A percentile compares a stretch with the other conserved stretches of the same genome.
These are phyloP conservation scores for Danio choprae DNA, from an alignment of 2,797 vertebrate genomes.

Conservation along the genomic window DNA sequence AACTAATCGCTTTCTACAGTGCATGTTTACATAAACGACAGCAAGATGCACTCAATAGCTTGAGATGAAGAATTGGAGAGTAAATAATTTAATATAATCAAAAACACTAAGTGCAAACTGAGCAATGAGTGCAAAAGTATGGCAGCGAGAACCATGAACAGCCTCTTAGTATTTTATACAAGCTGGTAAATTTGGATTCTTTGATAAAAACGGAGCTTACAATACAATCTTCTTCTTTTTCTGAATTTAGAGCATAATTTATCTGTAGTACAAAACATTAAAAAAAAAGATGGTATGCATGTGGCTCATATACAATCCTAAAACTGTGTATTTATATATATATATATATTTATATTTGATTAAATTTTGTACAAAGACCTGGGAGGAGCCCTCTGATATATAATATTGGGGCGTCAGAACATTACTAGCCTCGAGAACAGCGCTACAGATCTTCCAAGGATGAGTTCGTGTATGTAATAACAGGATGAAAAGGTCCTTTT, in stretches of 20 bases:
- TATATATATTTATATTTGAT: slow-evolving; percentile 44
- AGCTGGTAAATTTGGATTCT: slow-evolving; percentile 90
- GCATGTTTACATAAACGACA: neutral
- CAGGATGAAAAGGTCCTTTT: neutral
- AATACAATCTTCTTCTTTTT: slow-evolving; percentile 93
- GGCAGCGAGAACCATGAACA: slow-evolving; percentile 90
- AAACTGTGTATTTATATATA: slow-evolving; percentile 9
- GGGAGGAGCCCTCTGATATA: slow-evolving; percentile 85
- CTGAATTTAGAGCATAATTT: slow-evolving; percentile 87
- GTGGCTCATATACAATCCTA: slow-evolving; percentile 95
- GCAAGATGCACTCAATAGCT: neutral
- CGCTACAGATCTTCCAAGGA: slow-evolving; percentile 57
- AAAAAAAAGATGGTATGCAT: slow-evolving; percentile 78
- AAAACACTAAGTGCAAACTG: slow-evolving; percentile 57
- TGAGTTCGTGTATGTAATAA: neutral
- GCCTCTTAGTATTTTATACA: slow-evolving; percentile 88
- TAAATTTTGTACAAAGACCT: slow-evolving; percentile 84
- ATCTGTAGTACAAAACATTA: slow-evolving; percentile 96
- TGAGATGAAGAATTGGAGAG: neutral
- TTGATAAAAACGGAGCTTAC: slow-evolving; percentile 94
- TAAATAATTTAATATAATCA: slow-evolving; percentile 65
- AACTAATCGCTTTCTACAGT: no score
- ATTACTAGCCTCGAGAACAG: slow-evolving; percentile 47
- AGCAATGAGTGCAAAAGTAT: slow-evolving; percentile 88
- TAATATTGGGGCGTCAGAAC: slow-evolving; percentile 68